Evolutionary conservation across 2,797 vertebrate species (phyloP), one percentile per base, ranked within the genome.

Genomic region (Stomatorhinus walkeri): DNA sequence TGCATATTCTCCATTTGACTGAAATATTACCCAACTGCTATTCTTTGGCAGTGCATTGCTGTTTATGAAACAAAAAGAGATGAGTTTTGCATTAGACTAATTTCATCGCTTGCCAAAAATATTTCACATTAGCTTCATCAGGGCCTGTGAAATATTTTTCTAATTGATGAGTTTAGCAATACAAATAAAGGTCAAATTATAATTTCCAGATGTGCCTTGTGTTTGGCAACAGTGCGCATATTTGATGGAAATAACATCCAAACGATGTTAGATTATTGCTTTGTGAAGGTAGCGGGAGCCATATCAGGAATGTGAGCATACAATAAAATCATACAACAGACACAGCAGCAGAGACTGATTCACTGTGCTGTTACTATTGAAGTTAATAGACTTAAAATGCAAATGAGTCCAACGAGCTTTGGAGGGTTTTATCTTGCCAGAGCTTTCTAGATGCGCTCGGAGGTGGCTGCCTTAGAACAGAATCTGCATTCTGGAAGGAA

Each of bases 401-500:
- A 91, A 93, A 95, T 92, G 93, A 94, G 93, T 95, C 91, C 87
- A 95, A 95, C 94, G 93, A 93, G 94, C 94, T 94, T 91, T 94
- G 92, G 92, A 85, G 90, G 92, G 92, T 93, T 95, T 95, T 95
- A 95, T 95, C 94, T 94, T 91, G 54, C 91, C 91, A 90, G 90
- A 92, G 92, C 94, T 93, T 94, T 95, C 94, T 93, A 93, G 93
- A 91, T 92, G 92, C 89, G 95, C 94, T 96, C 43, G 89, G 94
- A 94, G 94, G 90, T 92, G 92, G 76, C 88, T 92, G 93, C 91
- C 91, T 92, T 90, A 56, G 79, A 93, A 94, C 91, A 92, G 95
- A 96, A 96, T 96, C 95, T 95, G 95, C 95, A 96, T 95, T 94
- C 93, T 95, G 94, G 93, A 95, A 95, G 94, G 95, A 96, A 96